Percentiles rank a stretch among this genome's conserved stretches.
Conservation (phyloP, 2,888 invertebrate genomes). For the Brenthis hecate region DNA sequence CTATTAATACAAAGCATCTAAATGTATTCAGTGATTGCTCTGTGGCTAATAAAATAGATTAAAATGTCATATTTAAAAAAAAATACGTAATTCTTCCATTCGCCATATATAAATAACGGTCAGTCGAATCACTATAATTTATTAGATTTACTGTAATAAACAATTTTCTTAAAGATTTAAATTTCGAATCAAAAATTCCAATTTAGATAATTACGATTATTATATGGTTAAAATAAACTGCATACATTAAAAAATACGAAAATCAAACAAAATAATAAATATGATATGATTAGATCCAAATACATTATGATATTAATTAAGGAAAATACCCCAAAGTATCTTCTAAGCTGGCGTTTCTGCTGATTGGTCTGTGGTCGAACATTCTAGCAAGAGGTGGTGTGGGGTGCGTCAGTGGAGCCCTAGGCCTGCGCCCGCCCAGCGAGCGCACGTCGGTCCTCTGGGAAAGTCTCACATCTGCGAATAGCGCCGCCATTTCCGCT, state of each 20-base stretch:
- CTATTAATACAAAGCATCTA: slow-evolving; percentile 27
- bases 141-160: no score
- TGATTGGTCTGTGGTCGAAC: slow-evolving; percentile 67
- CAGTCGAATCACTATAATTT: no score
- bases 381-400: slow-evolving; percentile 57
- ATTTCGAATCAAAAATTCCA: no score
- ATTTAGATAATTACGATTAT: no score
- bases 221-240: no score
- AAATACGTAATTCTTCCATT: not conserved
- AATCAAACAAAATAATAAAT: no score
- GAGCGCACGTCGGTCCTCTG: slow-evolving; percentile 86
- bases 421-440: slow-evolving; percentile 55
- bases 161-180: no score
- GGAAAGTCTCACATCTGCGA: slow-evolving; percentile 88
- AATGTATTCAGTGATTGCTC: slow-evolving; percentile 24
- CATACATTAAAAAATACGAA: no score
- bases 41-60: not conserved
- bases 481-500: slow-evolving; percentile 93
- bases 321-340: slow-evolving; percentile 86
- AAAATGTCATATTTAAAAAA: not conserved
- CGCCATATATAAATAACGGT: not conserved
- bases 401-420: slow-evolving; percentile 51
- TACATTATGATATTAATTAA: slow-evolving; percentile 45
- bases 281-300: no score
- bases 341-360: slow-evolving; percentile 81